Percentiles rank a stretch among this genome's conserved stretches.
phyloP scores from a whole-genome alignment of 2,797 vertebrate species.

The Prunella strophiata region DNA sequence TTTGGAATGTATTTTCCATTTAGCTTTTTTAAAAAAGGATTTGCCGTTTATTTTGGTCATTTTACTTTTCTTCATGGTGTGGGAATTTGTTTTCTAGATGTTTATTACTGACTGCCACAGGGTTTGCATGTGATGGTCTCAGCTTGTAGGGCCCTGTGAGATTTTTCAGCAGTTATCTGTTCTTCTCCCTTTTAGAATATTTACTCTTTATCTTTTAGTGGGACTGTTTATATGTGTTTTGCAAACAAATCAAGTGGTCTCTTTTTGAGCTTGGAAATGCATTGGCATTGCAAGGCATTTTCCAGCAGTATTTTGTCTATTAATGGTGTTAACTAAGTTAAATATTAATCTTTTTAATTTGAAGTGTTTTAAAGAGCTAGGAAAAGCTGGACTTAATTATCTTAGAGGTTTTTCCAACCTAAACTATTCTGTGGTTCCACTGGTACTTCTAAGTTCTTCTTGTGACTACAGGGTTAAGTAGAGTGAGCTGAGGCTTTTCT shows the following conservation, averaged over 20 bases:
- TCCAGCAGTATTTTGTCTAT: not conserved
- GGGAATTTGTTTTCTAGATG: not conserved
- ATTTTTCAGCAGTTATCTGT: not conserved
- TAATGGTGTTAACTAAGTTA: not conserved
- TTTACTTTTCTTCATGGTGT: not conserved
- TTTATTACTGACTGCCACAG: not conserved
- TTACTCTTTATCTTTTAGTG: not conserved
- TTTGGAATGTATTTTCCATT: not conserved
- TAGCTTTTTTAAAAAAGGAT: not conserved
- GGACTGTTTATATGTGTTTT: not conserved
- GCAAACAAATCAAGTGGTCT: not conserved
- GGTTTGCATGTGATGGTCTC: not conserved
- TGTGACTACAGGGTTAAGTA: not conserved
- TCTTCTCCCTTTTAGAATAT: not conserved
- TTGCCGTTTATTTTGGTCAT: not conserved
- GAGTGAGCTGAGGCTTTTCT: not conserved
- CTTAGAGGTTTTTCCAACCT: not conserved
- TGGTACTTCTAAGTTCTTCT: not conserved
- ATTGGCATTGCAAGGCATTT: not conserved
- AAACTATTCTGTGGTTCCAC: not conserved
- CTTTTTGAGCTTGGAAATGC: not conserved
- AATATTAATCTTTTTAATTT: not conserved
- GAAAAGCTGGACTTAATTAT: not conserved
- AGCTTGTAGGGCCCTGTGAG: not conserved
- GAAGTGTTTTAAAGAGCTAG: not conserved